These are phyloP conservation scores for Zaprionus nigranus DNA, from an alignment of 1,140 invertebrate species.

Conservation along the genomic window DNA sequence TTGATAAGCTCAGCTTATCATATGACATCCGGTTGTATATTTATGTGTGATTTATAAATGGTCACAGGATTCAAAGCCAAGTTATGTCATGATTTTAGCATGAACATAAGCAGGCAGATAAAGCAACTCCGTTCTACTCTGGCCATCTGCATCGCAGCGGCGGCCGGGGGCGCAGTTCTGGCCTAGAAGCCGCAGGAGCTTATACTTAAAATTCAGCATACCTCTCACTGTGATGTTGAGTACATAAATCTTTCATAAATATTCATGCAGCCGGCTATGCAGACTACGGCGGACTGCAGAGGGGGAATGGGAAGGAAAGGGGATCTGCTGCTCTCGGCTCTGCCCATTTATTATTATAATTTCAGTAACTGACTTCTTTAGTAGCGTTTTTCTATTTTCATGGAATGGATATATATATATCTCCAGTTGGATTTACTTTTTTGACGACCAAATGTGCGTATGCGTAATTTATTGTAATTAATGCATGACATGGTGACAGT, in stretches of 20 bases:
- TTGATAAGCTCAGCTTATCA: slow-evolving; percentile 66
- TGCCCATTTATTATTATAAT: slow-evolving; percentile 75
- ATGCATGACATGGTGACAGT: slow-evolving; percentile 64
- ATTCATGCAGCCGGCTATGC: slow-evolving; percentile 49
- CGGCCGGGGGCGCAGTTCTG: neutral
- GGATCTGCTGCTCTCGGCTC: neutral
- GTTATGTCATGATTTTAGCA: slow-evolving; percentile 49
- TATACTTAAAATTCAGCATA: slow-evolving; percentile 19
- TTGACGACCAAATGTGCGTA: slow-evolving; percentile 38
- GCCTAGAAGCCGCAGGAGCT: slow-evolving; percentile 14
- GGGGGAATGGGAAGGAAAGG: too few species aligned
- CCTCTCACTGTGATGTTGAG: slow-evolving; percentile 13
- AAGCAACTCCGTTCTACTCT: slow-evolving; percentile 20
- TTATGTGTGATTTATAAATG: slow-evolving; percentile 60
- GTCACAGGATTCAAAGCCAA: slow-evolving; percentile 56
- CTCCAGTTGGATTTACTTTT: slow-evolving; percentile 19
- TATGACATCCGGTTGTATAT: slow-evolving; percentile 27
- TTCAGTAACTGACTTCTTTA: slow-evolving; percentile 54
- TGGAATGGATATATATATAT: slow-evolving; percentile 29
- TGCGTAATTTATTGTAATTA: slow-evolving; percentile 74
- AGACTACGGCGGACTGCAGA: slow-evolving; percentile 16
- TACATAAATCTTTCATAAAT: slow-evolving; percentile 78
- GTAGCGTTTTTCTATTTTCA: slow-evolving; percentile 57
- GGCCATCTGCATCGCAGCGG: slow-evolving; percentile 13
- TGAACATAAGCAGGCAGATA: slow-evolving; percentile 26